Conservation (phyloP, 1,140 invertebrate genomes). For the Polyergus mexicanus region DNA sequence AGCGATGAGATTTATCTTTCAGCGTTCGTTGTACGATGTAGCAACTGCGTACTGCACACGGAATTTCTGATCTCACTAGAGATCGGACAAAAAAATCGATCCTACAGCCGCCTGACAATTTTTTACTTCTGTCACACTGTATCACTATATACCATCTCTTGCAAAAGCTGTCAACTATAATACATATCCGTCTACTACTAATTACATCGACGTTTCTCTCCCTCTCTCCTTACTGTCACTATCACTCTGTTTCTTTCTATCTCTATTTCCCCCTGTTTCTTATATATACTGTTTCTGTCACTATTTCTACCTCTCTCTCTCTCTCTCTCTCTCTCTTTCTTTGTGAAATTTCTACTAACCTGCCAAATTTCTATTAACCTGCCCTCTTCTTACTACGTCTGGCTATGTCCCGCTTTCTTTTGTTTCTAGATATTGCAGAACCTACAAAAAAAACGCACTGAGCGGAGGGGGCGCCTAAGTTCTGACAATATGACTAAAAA, state of each 20-base stretch:
- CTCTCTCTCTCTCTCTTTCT: constrained; percentile 62
- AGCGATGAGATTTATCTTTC: constrained; percentile 27
- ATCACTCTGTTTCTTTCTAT: constrained; percentile 51
- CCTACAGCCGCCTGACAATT: neutral
- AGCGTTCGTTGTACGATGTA: constrained; percentile 35
- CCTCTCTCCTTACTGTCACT: constrained; percentile 21
- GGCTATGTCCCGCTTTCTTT: constrained; percentile 90
- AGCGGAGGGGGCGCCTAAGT: constrained; percentile 96
- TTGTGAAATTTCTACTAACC: constrained; percentile 78
- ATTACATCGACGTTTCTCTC: constrained; percentile 34
- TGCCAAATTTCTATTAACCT: constrained; percentile 68
- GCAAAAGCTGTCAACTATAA: constrained; percentile 46
- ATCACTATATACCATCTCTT: constrained; percentile 46
- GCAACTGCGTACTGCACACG: constrained; percentile 36
- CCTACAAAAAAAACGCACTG: constrained; percentile 98
- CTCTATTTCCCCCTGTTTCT: constrained; percentile 25
- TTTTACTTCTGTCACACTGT: constrained; percentile 27
- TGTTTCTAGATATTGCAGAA: constrained; percentile 98
- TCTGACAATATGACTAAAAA: constrained; percentile 95
- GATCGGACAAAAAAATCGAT: constrained; percentile 31
- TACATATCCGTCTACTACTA: constrained; percentile 29
- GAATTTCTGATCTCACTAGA: constrained; percentile 33
- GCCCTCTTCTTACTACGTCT: constrained; percentile 87
- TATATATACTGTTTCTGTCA: constrained; percentile 71
- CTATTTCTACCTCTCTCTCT: constrained; percentile 64